Base-by-base conservation (phyloP, 2,888 invertebrate species). In the Leptopilina syphax region DNA sequence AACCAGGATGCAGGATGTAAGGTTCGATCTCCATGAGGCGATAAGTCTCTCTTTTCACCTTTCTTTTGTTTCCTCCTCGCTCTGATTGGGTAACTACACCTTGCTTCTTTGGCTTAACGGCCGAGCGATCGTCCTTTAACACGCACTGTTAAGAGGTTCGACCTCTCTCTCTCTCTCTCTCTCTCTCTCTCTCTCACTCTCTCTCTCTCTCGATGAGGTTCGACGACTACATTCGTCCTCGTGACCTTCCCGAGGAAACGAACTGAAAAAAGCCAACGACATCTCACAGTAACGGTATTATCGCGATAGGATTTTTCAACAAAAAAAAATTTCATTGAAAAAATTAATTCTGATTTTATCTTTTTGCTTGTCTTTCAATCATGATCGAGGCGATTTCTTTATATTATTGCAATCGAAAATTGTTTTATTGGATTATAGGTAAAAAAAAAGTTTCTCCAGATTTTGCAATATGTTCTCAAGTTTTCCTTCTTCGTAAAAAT, bases 1-100 rank as follows among this genome's bases (percentile, higher is more conserved):
- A 60, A 77, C 80, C 80, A 83, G 81, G 84, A 83, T 84, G 66
- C 85, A 85, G 85, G 85, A 85, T 85, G 85, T 82, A 68, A 79
- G 82, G 73, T 73, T 73, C 70, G 13, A 77, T 79, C 81, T 83
- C 82, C 82, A 82, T 83, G 83, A 79, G 79, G 84, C 80, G 82
- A 84, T 86, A 85, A 85, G 85, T 86, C 81, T 88, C 81, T 88
- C 89, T 89, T 91, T 92, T 91, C 91, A 89, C 90, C 91, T 90
- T 91, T 90, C 91, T 90, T 91, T 92, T 92, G 91, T 92, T 90
- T 88, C 86, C 88, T 91, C 86, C 90, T 87, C 91, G 91, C 90
- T 92, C 91, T 92, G 91, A 92, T 92, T 92, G 91, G 90, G 86
- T 85, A 86, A 80, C 85, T 87, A 84, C 50, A 50, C 78, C 83